These are phyloP conservation scores for Apostichopus japonicus DNA, from an alignment of 35 echinoderm and acorn worm genomes.

Conservation along the genomic window DNA sequence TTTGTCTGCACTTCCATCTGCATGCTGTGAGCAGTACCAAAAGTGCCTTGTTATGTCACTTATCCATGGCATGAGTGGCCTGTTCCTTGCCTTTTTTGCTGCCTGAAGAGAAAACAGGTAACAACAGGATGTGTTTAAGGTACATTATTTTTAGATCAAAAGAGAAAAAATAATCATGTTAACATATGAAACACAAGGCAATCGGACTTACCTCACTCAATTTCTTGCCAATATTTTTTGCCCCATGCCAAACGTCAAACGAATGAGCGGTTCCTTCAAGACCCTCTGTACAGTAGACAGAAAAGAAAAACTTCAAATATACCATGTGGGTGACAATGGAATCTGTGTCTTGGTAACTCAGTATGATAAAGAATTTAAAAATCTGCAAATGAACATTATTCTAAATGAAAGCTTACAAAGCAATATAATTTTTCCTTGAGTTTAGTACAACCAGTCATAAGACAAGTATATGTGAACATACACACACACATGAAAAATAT, in stretches of 20 bases:
- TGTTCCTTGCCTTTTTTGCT: constrained; percentile 5
- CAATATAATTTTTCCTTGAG: too few species aligned
- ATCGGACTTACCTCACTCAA: constrained; percentile 34
- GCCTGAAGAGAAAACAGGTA: not conserved
- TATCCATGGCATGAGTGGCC: constrained; percentile 30
- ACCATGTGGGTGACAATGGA: too few species aligned
- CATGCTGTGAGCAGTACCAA: constrained; percentile 30
- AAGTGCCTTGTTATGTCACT: constrained; percentile 12
- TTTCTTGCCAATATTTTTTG: constrained; percentile 51
- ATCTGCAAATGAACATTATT: too few species aligned
- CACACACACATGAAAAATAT: not conserved
- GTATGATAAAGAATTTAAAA: too few species aligned
- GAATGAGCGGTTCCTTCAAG: constrained; percentile 18
- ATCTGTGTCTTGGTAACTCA: too few species aligned
- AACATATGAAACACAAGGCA: not conserved
- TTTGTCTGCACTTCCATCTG: not conserved
- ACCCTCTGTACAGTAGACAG: not conserved
- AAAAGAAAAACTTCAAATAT: too few species aligned
- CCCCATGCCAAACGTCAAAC: constrained; percentile 58
- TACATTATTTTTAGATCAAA: not conserved
- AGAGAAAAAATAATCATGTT: not conserved
- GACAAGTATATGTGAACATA: too few species aligned
- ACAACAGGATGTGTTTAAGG: too few species aligned
- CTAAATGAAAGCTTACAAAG: too few species aligned
- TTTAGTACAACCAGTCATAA: too few species aligned